Evolutionary conservation across 1,140 invertebrate genomes (phyloP), one percentile per base, ranked within the genome.

Genomic region (Drosophila miranda): DNA sequence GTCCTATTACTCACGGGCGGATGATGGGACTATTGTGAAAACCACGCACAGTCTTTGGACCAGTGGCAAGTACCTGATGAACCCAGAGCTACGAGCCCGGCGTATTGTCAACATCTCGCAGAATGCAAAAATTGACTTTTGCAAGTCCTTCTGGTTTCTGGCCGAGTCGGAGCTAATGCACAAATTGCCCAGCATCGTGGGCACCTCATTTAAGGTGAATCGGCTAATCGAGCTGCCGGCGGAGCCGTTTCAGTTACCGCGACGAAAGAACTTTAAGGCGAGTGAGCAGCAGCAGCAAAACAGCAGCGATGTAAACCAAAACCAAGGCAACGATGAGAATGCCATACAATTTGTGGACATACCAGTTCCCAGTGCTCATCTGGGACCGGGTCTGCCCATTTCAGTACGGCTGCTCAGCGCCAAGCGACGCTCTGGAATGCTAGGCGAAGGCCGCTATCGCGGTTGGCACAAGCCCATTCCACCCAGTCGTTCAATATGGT

Each of bases 131-230:
- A 95, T 99, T 0, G 95, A 97, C 71, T 99, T 99, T 91, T 98
- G 98, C 87, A 97, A 99, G 52, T 94, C 96, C 2, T 99, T 99
- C 91, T 99, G 98, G 98, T 95, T 96, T 81, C 92, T 99, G 2
- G 95, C 96, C 70, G 98, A 99, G 90, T 95, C 94, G 75, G 95
- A 95, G 91, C 91, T 96, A 58, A 93, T 96, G 93, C 93, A 95
- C 57, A 93, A 94, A 62, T 90, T 96, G 61, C 95, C 96, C 19
- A 94, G 94, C 34, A 92, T 96, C 53, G 93, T 96, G 78, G 94
- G 94, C 6, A 93, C 94, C 9, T 92, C 93, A 8, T 93, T 97
- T 43, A 93, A 93, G 16, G 94, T 98, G 14, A 97, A 96, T 89
- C 94, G 96, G 78, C 78, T 96, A 2, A 95, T 97, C 71, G 93